Evolutionary conservation across 2,113 vertebrate species (phyloP), one percentile per base, ranked within the genome.

Genomic region (Pedionomus torquatus): DNA sequence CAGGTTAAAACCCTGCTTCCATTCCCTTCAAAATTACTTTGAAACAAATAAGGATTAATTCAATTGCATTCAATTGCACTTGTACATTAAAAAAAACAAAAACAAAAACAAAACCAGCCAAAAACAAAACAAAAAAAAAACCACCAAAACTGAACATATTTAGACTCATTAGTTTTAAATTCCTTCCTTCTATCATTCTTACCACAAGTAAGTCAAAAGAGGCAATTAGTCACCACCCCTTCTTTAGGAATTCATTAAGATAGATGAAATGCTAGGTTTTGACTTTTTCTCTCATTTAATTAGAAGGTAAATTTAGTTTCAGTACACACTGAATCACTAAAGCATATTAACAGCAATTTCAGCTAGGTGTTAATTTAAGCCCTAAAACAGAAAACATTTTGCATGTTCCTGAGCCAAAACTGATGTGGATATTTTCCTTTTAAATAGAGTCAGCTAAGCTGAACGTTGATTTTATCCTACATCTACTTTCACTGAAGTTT

Each of bases 401-500:
- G 39, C 48, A 31, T 83, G 39, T 64, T 37, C 16, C 72, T 80
- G 55, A 88, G 72, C 75, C 64, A 74, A 66, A 70, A 74, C 13
- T 43, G 3, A 48, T 66, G 19, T 31, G n/a, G 21, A 6, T 71
- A 71, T 96, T 93, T 82, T 86, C n/a, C 37, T 86, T 83, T 79
- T 60, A 75, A 49, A 55, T 8, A 54, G 11, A 63, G 43, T 28
- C 33, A 92, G 30, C 9, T 75, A 90, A 93, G 86, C 6, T 44
- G 30, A 66, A 78, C n/a, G 60, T 17, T 82, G 80, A 79, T 95
- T 93, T 93, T 95, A 89, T 91, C 88, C 43, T 71, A 52, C 39
- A 37, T 87, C 43, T 81, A 80, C 83, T 96, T 96, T 84, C 46
- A 13, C 83, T 89, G 30, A 86, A 64, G 80, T 82, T 92, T 82